A percentile compares a stretch with the other conserved stretches of the same genome.
These are phyloP conservation scores for Thomomys bottae DNA, from an alignment of 2,113 vertebrate species.

Conservation along the genomic window DNA sequence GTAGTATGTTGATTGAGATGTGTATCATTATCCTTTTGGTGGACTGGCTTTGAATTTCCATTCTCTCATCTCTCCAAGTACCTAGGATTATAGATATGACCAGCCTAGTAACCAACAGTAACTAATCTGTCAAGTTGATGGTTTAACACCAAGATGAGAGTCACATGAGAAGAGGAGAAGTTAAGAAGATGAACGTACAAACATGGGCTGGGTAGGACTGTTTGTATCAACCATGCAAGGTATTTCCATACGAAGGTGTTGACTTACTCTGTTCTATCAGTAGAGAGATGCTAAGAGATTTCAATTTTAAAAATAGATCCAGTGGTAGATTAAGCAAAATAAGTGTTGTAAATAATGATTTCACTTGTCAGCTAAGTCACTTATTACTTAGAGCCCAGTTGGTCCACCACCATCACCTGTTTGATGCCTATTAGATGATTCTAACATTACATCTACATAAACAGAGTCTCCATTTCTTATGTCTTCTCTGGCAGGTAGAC, in stretches of 20 bases:
- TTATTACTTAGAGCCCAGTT: background rate
- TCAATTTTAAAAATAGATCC: constrained; percentile 29
- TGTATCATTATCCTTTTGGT: too few species aligned
- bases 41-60: too few species aligned
- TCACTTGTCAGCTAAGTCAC: background rate
- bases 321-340: constrained; percentile 13
- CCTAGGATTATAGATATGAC: too few species aligned
- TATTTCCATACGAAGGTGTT: background rate
- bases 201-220: background rate
- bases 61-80: too few species aligned
- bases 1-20: too few species aligned
- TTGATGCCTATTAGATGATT: background rate
- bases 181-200: background rate
- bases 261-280: background rate
- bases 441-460: background rate
- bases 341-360: background rate
- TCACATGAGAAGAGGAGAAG: background rate
- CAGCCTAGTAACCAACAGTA: background rate
- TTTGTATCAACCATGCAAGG: background rate
- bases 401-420: background rate
- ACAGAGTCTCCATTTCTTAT: background rate
- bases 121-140: constrained; percentile 23
- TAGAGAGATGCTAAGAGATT: background rate
- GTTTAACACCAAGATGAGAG: constrained; percentile 33
- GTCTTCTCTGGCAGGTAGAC: background rate